Base-by-base conservation (phyloP, 2,113 vertebrate genomes). In the Cephalopterus ornatus region DNA sequence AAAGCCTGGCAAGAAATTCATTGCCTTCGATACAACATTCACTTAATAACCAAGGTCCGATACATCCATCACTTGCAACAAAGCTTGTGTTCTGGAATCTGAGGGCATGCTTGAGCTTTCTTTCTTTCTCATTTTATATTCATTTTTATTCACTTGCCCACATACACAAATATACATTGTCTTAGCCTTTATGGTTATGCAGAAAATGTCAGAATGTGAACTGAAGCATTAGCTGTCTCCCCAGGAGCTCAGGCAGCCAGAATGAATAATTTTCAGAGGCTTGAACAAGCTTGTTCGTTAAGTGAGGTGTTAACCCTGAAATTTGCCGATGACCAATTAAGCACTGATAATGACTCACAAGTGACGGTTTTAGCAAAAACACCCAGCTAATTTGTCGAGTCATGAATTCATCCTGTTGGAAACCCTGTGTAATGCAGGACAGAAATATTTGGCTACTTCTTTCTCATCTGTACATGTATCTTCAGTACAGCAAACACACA, bases 241-340 rank as follows among this genome's bases (percentile, higher is more conserved):
- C 59, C 44, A 77, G 86, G 63, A 95, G 80, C 61, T 93, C 59
- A 63, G 76, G 33, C 75, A 93, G 35, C n/a, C 50, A 47, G 59
- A 94, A 86, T 49, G 68, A 92, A 75, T 93, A 71, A 86, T 89
- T 78, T 71, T 87, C 52, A 81, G 76, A 87, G 80, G 47, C 35
- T 95, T 87, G 73, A 93, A 81, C 59, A 81, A 86, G 39, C 68
- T 88, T 70, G 72, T 80, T 97, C 75, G 71, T 91, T 95, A 84
- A 92, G 53, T 63, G 63, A 91, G 65, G 65, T 84, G 63, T 84
- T 96, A 91, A 95, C 80, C 87, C 83, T 91, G 86, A 88, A 95
- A 67, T 86, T 91, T 91, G 61, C 27, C n/a, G 92, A 71, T 89
- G 86, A 91, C 83, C 91, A 93, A 66, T 95, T 97, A 91, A 91